These are phyloP conservation scores for Andrena chrysosceles DNA, from an alignment of 2,888 invertebrate species.

Conservation along the genomic window DNA sequence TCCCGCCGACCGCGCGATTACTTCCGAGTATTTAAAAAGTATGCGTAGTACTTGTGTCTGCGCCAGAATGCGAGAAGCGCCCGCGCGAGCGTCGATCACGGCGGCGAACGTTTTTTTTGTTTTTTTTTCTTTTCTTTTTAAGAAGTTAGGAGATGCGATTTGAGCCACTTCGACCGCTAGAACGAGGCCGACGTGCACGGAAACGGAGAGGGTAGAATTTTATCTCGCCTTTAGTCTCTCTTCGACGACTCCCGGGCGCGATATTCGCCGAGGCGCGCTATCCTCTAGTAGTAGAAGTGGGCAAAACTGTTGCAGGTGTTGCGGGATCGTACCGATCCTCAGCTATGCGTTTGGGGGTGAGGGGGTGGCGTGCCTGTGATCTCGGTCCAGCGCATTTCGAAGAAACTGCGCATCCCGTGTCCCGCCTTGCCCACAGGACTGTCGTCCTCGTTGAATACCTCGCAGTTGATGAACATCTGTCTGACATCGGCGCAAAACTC, in stretches of 20 bases:
- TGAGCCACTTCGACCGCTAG: constrained; percentile 75
- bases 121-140: background rate
- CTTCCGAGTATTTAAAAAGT: constrained; percentile 36
- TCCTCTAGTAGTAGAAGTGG: constrained; percentile 83
- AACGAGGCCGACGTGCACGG: constrained; percentile 77
- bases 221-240: constrained; percentile 41
- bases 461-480: constrained; percentile 98
- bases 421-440: constrained; percentile 99
- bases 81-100: constrained; percentile 48
- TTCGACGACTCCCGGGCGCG: constrained; percentile 37
- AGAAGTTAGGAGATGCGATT: constrained; percentile 9
- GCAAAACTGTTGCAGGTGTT: constrained; percentile 84
- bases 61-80: constrained; percentile 38
- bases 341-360: constrained; percentile 82
- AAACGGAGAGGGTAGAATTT: background rate
- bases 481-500: constrained; percentile 97
- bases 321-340: constrained; percentile 84
- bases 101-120: constrained; percentile 32
- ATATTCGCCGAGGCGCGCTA: constrained; percentile 19
- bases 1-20: constrained; percentile 15
- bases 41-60: constrained; percentile 1
- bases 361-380: constrained; percentile 85
- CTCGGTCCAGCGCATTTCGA: constrained; percentile 95
- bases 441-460: constrained; percentile 99
- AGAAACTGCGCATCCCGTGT: constrained; percentile 96